Evolutionary conservation across 1,140 invertebrate species (phyloP).

Genomic region (Atta colombica): DNA sequence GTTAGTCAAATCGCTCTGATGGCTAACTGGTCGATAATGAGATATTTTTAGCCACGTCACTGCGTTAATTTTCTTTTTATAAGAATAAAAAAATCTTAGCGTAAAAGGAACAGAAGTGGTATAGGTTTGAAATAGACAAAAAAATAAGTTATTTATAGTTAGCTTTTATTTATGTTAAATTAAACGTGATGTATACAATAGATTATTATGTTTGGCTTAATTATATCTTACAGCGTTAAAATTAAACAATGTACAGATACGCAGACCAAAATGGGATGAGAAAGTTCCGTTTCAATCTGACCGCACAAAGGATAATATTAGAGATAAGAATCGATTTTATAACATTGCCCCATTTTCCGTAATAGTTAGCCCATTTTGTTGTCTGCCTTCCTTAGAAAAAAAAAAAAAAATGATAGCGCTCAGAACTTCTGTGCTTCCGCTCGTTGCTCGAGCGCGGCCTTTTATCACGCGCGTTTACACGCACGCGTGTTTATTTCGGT

Average conservation of each 20-base stretch:
- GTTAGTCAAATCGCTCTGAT: background rate
- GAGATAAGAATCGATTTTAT: constrained; percentile 15
- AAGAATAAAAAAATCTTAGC: background rate
- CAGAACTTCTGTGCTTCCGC: background rate
- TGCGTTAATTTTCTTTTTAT: background rate
- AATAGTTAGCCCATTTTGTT: constrained; percentile 17
- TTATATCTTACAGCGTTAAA: constrained; percentile 28
- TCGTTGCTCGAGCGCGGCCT: background rate
- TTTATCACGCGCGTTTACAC: constrained; percentile 47
- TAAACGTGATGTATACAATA: background rate
- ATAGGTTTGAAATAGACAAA: background rate
- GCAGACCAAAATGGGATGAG: too few relatives aligned
- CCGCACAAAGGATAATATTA: background rate
- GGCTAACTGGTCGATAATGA: constrained; percentile 1
- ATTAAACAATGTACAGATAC: background rate
- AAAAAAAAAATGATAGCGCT: constrained; percentile 10
- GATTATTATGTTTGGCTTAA: background rate
- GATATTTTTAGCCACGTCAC: constrained; percentile 27
- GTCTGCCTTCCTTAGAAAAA: background rate
- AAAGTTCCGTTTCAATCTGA: background rate
- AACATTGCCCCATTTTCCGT: constrained; percentile 1
- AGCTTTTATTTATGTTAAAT: constrained; percentile 1
- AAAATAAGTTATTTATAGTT: background rate
- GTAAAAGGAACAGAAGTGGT: background rate
- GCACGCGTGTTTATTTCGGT: constrained; percentile 58